Base-by-base conservation (phyloP, 2,113 vertebrate genomes). In the Clarias gariepinus region DNA sequence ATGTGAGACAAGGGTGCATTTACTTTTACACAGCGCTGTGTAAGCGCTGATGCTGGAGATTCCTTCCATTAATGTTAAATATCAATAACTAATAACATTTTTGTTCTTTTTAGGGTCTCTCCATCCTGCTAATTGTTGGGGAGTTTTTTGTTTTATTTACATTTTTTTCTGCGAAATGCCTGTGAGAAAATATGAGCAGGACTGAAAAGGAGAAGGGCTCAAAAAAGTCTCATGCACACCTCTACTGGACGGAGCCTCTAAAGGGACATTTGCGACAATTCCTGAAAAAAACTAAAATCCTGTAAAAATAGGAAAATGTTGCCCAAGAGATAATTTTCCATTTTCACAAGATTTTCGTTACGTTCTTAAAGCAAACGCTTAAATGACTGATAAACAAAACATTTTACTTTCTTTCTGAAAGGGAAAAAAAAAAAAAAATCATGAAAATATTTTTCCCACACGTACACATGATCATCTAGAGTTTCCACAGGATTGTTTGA, bases 11-110 rank as follows among this genome's bases (percentile, higher is more conserved):
- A 30, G 74, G 47, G 74, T 0, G 25, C 47, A 4, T 77, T 77
- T 77, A 55, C 47, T 77, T 77, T 55, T 10, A n/a, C 73, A 53
- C 47, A 77, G n/a, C n/a, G n/a, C n/a, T n/a, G n/a, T n/a, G n/a
- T n/a, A 47, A 8, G 47, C 47, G 0, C 7, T 6, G 0, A 47
- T 21, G 23, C 21, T 25, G 60, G 21, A 61, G 63, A 28, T 11
- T 64, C 63, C 28, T 68, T 28, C 64, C n/a, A 15, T 15, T 12
- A 68, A 13, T 23, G 61, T 23, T 25, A 23, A 63, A 63, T 63
- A 66, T 28, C n/a, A 13, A 28, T 13, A 4, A 66, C 25, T 66
- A 66, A 64, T 64, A 64, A 41, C 41, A 41, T 41, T 41, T 41
- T 3, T 41, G 41, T 41, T 41, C 4, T 41, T 41, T 41, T 41